phyloP scores from a whole-genome alignment of 2,113 vertebrate species.

The Stomatorhinus ivindoensis region DNA sequence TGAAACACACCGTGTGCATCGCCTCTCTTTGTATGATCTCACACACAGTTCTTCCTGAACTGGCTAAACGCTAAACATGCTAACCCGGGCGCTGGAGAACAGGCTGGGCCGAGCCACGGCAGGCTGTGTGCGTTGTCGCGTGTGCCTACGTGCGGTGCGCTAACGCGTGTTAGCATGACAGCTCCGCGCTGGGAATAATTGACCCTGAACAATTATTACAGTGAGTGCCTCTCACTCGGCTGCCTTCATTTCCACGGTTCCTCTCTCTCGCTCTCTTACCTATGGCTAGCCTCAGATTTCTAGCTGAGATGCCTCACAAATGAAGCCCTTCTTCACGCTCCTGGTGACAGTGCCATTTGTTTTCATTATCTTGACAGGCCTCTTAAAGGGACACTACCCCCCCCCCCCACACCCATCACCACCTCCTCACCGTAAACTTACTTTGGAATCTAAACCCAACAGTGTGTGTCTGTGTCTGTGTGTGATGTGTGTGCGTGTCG shows the following conservation, averaged over 20 bases:
- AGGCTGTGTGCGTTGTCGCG: not conserved
- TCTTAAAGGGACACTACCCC: slow-evolving; percentile 53
- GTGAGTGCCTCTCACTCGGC: slow-evolving; percentile 61
- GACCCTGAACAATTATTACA: slow-evolving; percentile 75
- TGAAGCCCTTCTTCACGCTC: slow-evolving; percentile 63
- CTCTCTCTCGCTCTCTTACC: slow-evolving; percentile 22
- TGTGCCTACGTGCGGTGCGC: slow-evolving; percentile 58
- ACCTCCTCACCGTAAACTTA: slow-evolving; percentile 19
- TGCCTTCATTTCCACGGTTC: slow-evolving; percentile 22
- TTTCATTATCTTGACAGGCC: slow-evolving; percentile 70
- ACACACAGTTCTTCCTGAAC: not conserved
- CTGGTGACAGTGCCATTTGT: slow-evolving; percentile 59
- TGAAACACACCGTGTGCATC: not conserved
- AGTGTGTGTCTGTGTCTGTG: not conserved
- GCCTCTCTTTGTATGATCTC: not conserved
- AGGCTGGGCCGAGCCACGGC: not conserved
- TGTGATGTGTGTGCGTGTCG: not conserved
- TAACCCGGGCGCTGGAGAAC: not conserved
- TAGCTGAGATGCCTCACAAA: slow-evolving; percentile 48
- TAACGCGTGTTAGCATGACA: slow-evolving; percentile 66
- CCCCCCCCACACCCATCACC: slow-evolving; percentile 28
- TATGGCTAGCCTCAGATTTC: slow-evolving; percentile 41
- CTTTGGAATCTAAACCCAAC: not conserved
- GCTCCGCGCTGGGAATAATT: slow-evolving; percentile 80
- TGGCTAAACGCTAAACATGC: not conserved